These are phyloP conservation scores for Sycobia sp. DNA, from an alignment of 1,140 invertebrate species.

Conservation along the genomic window DNA sequence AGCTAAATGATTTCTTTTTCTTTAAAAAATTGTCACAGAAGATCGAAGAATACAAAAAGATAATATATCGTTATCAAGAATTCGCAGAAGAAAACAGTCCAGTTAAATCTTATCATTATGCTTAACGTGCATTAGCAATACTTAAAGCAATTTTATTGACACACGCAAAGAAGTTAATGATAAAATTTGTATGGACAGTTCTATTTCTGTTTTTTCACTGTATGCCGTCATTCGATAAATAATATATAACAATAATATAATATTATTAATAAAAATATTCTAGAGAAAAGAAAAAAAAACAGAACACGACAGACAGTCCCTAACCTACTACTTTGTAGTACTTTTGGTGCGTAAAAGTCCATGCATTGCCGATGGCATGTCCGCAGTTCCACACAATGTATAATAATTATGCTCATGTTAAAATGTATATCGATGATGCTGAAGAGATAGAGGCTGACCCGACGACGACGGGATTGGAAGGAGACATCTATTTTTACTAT, in stretches of 20 bases:
- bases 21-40: conserved; percentile 11
- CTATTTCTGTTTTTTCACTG: not conserved
- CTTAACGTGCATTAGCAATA: not conserved
- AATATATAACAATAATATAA: conserved; percentile 12
- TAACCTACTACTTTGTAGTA: conserved; percentile 29
- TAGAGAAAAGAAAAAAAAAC: conserved; percentile 17
- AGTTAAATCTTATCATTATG: not conserved
- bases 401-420: conserved; percentile 23
- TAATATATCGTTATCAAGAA: conserved; percentile 20
- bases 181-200: conserved; percentile 2
- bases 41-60: conserved; percentile 8
- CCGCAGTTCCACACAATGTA: conserved; percentile 10
- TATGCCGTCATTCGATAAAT: conserved; percentile 22
- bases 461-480: not conserved
- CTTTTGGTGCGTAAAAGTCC: conserved; percentile 29
- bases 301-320: conserved; percentile 15
- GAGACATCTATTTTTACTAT: no score
- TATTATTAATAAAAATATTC: conserved; percentile 20
- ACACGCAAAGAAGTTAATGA: no score
- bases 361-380: conserved; percentile 17
- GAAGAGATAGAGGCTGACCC: not conserved
- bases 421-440: conserved; percentile 19
- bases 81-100: conserved; percentile 13
- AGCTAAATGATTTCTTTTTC: not conserved
- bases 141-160: not conserved